These are phyloP conservation scores for Gerosis bhagava DNA, from an alignment of 2,888 invertebrate genomes.

Conservation along the genomic window DNA sequence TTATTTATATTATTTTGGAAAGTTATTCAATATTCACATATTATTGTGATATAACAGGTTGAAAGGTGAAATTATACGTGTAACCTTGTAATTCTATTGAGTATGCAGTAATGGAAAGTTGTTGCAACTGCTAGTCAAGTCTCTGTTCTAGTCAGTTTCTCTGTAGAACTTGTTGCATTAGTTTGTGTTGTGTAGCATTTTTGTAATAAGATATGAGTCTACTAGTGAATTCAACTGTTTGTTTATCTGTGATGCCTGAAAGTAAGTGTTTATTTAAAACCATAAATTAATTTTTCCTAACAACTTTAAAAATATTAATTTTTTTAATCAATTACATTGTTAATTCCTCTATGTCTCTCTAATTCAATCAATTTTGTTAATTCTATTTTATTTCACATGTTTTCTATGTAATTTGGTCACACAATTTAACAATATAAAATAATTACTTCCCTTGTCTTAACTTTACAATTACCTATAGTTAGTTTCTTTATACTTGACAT, in stretches of 20 bases:
- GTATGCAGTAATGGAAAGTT: constrained; percentile 42
- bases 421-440: too few species aligned
- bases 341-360: too few species aligned
- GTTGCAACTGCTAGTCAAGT: constrained; percentile 32
- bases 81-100: constrained; percentile 44
- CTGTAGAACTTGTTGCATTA: constrained; percentile 29
- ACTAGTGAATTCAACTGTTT: constrained; percentile 56
- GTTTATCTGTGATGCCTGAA: constrained; percentile 54
- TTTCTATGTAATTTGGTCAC: too few species aligned
- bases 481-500: too few species aligned
- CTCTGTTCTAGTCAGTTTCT: too few species aligned
- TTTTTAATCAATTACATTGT: too few species aligned
- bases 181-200: constrained; percentile 30
- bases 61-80: constrained; percentile 71
- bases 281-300: too few species aligned
- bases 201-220: constrained; percentile 39
- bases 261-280: constrained; percentile 50
- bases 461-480: too few species aligned
- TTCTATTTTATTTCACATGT: too few species aligned
- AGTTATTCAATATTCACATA: constrained; percentile 47
- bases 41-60: constrained; percentile 65
- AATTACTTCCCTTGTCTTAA: too few species aligned
- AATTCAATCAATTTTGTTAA: too few species aligned
- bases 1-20: constrained; percentile 54
- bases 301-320: too few species aligned